phyloP scores from a whole-genome alignment of 2,888 invertebrate genomes.

The Furcula furcula region DNA sequence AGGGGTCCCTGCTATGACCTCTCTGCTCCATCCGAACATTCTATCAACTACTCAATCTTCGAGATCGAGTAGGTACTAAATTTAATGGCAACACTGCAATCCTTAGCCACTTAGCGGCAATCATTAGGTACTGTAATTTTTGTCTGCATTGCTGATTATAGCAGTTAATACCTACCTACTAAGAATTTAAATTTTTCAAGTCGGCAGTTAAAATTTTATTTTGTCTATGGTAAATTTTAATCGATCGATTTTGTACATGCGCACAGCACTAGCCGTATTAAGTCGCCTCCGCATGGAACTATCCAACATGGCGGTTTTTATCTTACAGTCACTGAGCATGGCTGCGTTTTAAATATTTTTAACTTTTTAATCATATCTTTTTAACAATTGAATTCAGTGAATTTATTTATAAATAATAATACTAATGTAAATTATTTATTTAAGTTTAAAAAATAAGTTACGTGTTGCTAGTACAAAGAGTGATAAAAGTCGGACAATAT shows the following conservation, averaged over 20 bases:
- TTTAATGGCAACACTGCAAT: too few relatives aligned
- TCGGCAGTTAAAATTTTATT: too few relatives aligned
- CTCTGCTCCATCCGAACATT: too few relatives aligned
- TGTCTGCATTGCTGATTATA: too few relatives aligned
- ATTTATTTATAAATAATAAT: conserved; percentile 51
- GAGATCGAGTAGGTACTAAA: too few relatives aligned
- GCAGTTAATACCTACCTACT: too few relatives aligned
- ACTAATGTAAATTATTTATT: conserved; percentile 54
- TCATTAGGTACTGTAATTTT: too few relatives aligned
- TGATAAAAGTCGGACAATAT: conserved; percentile 56
- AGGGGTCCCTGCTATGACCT: too few relatives aligned
- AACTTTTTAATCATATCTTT: conserved; percentile 50
- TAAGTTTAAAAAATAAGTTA: conserved; percentile 58
- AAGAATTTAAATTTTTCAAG: too few relatives aligned
- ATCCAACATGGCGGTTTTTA: conserved; percentile 76
- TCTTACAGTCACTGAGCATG: conserved; percentile 70
- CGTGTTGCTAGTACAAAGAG: conserved; percentile 62
- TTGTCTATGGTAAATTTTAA: conserved; percentile 8
- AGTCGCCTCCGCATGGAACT: conserved; percentile 63
- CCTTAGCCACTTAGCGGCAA: too few relatives aligned
- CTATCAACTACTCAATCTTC: too few relatives aligned
- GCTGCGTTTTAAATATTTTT: conserved; percentile 60
- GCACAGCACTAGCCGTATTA: conserved; percentile 65
- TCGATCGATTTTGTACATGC: conserved; percentile 65
- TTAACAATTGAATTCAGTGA: conserved; percentile 45